Evolutionary conservation across 2,888 invertebrate genomes (phyloP), one percentile per base, ranked within the genome.

Genomic region (Herminia tarsipennalis): DNA sequence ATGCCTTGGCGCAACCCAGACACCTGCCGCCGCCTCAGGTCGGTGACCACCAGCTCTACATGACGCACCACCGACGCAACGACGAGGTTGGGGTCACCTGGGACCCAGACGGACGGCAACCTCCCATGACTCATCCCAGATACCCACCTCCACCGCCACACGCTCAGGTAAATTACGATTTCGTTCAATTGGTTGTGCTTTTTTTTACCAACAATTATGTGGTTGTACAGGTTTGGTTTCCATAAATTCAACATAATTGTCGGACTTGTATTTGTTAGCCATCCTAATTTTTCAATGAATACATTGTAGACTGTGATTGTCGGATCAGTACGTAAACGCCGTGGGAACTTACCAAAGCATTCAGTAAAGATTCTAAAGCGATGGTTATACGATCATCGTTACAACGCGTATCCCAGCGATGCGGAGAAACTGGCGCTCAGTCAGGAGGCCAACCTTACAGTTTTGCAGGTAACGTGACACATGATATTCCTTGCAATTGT

Each of bases 341-440:
- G 98, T 9, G 98, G 98, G 0, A 98, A 98, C 87, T 89, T 98
- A 27, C 98, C 98, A 2, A 98, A 98, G 79, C 96, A 97, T 73
- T 96, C 98, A 0, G 98, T 98, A 3, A 96, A 97, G 81, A 96
- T 98, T 43, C 84, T 98, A 33, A 97, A 97, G 81, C 93, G 96
- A 45, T 98, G 98, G 98, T 92, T 98, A 1, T 98, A 96, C 76
- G 97, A 98, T 51, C 98, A 98, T 76, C 94, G 98, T 24, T 98
- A 97, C 88, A 98, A 98, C 77, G 98, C 98, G 0, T 98, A 98
- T 79, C 98, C 98, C 0, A 97, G 96, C 68, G 98, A 98, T 78
- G 95, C 95, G 5, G 98, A 98, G 83, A 98, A 98, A 76, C 86
- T 96, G 13, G 94, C 95, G 0, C 89, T 98, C 17, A 96, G 98